A percentile compares a stretch with the other conserved stretches of the same genome.
Evolutionary conservation across 2,113 vertebrate species (phyloP).

Genomic region (Pteropus alecto): DNA sequence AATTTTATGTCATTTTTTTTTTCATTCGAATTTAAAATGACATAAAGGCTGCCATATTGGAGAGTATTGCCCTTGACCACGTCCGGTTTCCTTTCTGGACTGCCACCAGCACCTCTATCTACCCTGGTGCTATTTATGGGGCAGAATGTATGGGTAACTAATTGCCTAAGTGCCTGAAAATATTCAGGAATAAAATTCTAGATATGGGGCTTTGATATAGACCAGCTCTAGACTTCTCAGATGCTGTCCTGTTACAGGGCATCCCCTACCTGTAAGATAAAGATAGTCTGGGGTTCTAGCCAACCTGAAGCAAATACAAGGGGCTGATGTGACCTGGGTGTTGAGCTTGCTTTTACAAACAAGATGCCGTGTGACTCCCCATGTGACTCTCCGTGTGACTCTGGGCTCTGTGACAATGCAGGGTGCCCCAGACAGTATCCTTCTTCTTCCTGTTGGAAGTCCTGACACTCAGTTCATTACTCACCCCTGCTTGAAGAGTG

Average conservation of each 20-base stretch:
- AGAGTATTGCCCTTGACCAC: not conserved
- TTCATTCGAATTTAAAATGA: not conserved
- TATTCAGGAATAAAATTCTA: not conserved
- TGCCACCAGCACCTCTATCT: not conserved
- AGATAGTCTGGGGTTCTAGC: not conserved
- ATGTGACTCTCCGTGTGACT: not conserved
- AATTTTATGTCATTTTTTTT: not conserved
- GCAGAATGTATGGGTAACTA: not conserved
- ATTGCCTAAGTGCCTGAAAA: not conserved
- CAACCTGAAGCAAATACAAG: not conserved
- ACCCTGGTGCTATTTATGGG: not conserved
- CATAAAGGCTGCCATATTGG: not conserved
- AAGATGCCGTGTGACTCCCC: accelerated
- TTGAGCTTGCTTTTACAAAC: not conserved
- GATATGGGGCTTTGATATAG: not conserved
- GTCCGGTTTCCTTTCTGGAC: not conserved
- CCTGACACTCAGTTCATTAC: accelerated
- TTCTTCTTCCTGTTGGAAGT: not conserved
- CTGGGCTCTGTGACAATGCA: accelerated
- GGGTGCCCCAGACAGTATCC: accelerated
- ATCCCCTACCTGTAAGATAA: not conserved
- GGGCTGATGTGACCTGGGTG: no score
- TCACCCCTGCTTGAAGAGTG: not conserved
- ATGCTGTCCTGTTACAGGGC: no score
- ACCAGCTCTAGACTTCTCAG: not conserved